Base-by-base conservation (phyloP, 2,113 vertebrate genomes). In the Lophochroa leadbeateri region DNA sequence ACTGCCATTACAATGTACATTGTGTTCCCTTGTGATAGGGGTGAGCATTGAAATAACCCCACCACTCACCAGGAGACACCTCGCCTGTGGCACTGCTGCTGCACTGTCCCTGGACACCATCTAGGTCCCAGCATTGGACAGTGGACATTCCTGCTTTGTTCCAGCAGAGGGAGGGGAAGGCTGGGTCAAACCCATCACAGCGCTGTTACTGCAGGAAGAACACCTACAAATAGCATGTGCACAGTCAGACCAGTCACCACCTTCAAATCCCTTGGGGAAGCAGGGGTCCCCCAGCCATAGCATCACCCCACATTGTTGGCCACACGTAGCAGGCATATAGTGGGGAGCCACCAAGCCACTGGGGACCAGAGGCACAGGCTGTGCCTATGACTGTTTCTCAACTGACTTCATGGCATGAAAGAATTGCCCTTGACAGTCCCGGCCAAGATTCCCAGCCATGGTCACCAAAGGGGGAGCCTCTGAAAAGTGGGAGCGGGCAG, bases 141-240 rank as follows among this genome's bases (percentile, higher is more conserved):
- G 8, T 15, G 29, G 29, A n/a, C 41, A 64, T 21, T 74, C 31
- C 88, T 87, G 74, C 8, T 67, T 84, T 75, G 44, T 82, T 89
- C 91, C 89, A 94, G 83, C 70, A 95, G 88, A 91, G 91, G 88
- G 94, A 96, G 67, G 81, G 67, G 85, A 86, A 91, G 77, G 61
- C 63, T 33, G 1, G 17, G 20, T 72, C 74, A 53, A 78, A 24
- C 39, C 77, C 24, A 14, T 28, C 0, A 0, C 23, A 10, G 4
- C 0, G 0, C 23, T 35, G 16, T 17, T 24, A 8, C 25, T 14
- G 47, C 52, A 37, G 67, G 61, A 67, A 69, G 72, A 43, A 28
- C 80, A 41, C 50, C 65, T 19, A 18, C 76, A 47, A 64, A 68
- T 0, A 64, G 50, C 10, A n/a, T 11, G 13, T 6, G 20, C 29